A percentile compares a stretch with the other conserved stretches of the same genome.
Conservation (phyloP, 2,113 vertebrate species). For the Rafetus swinhoei region DNA sequence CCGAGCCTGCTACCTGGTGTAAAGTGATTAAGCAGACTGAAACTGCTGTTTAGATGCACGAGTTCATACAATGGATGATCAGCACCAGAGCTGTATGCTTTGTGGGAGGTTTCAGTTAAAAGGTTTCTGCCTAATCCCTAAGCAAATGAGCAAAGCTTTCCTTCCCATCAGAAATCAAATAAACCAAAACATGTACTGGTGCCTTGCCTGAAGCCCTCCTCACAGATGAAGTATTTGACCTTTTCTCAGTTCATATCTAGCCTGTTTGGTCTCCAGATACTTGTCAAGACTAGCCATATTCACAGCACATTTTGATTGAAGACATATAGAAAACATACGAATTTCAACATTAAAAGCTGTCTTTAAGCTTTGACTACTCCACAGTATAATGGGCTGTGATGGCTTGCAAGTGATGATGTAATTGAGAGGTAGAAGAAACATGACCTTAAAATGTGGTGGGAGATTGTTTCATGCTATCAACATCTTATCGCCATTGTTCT, state of each 20-base stretch:
- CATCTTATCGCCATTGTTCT: slow-evolving; percentile 25
- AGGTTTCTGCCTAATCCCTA: background rate
- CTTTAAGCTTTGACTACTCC: background rate
- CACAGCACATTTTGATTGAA: background rate
- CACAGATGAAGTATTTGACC: background rate
- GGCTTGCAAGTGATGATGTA: background rate
- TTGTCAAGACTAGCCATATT: background rate
- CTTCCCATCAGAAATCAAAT: background rate
- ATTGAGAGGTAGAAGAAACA: background rate
- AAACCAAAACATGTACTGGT: background rate
- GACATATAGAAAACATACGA: background rate
- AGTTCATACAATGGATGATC: background rate
- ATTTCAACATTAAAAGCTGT: background rate
- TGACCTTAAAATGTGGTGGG: background rate
- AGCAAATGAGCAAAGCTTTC: slow-evolving; percentile 8
- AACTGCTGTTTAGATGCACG: background rate
- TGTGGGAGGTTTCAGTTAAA: background rate
- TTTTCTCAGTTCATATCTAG: background rate
- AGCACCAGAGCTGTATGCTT: background rate
- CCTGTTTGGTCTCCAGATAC: background rate
- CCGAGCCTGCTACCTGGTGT: background rate
- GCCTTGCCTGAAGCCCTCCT: background rate
- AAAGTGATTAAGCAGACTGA: background rate
- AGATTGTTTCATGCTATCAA: slow-evolving; percentile 3
- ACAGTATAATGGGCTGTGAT: background rate